A percentile compares a stretch with the other conserved stretches of the same genome.
Conservation (phyloP, 2,888 invertebrate genomes). For the Muschampia plurimacula region DNA sequence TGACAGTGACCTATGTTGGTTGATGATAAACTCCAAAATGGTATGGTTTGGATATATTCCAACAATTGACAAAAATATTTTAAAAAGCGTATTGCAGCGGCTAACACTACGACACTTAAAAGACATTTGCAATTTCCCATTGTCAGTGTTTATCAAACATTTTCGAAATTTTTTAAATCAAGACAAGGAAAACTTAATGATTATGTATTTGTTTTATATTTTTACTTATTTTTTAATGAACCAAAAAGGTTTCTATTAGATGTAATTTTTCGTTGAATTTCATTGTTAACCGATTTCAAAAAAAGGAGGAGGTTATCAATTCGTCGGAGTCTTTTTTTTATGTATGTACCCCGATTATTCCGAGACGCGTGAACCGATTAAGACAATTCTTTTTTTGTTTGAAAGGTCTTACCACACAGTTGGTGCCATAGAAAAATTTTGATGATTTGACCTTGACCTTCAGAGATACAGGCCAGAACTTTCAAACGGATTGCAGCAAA, state of each 20-base stretch:
- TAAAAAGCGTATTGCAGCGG: constrained; percentile 49
- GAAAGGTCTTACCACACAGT: too few relatives aligned
- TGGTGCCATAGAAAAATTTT: too few relatives aligned
- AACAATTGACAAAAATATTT: constrained; percentile 53
- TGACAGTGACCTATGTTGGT: constrained; percentile 52
- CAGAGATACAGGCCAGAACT: too few relatives aligned
- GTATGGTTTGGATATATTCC: constrained; percentile 52
- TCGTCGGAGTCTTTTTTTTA: too few relatives aligned
- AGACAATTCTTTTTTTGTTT: too few relatives aligned
- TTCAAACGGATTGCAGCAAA: too few relatives aligned
- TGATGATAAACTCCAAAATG: constrained; percentile 52
- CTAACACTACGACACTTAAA: constrained; percentile 29
- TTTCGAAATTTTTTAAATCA: neutral
- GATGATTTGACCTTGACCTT: too few relatives aligned
- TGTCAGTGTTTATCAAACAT: neutral
- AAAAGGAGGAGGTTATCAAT: too few relatives aligned
- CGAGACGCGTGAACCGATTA: too few relatives aligned
- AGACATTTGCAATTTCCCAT: constrained; percentile 20
- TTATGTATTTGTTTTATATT: neutral
- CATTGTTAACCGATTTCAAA: neutral
- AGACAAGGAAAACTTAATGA: neutral
- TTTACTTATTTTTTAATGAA: too few relatives aligned
- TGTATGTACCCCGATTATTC: too few relatives aligned
- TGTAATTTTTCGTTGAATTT: neutral
- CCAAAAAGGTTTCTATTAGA: neutral